Conservation (phyloP, 2,888 invertebrate genomes). For the Cerceris rybyensis region DNA sequence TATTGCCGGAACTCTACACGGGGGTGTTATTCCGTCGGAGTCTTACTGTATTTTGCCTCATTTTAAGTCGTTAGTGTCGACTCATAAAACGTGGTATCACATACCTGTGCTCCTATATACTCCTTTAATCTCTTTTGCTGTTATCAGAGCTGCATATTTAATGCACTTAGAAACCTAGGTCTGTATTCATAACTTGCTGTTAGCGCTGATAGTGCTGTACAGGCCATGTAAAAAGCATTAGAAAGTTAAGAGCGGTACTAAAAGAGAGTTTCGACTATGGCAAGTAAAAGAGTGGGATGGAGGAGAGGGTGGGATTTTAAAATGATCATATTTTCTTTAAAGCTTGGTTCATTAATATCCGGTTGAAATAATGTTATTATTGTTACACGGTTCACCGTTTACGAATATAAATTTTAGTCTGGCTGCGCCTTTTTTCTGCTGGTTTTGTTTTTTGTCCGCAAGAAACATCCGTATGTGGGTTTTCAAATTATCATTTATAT, state of each 20-base stretch:
- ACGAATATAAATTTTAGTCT: background rate
- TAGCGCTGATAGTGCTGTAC: slow-evolving; percentile 62
- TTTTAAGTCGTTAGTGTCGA: slow-evolving; percentile 65
- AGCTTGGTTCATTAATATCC: slow-evolving; percentile 15
- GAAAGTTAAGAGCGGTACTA: slow-evolving; percentile 48
- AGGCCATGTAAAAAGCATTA: slow-evolving; percentile 56
- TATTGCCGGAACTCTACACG: slow-evolving; percentile 38
- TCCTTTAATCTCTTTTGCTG: slow-evolving; percentile 64
- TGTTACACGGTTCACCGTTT: slow-evolving; percentile 2
- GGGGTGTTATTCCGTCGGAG: slow-evolving; percentile 36
- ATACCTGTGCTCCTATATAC: slow-evolving; percentile 22
- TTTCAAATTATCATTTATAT: background rate
- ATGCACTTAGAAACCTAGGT: slow-evolving; percentile 69
- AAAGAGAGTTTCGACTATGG: slow-evolving; percentile 47
- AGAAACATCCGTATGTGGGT: background rate
- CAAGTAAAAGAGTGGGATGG: background rate
- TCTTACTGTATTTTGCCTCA: slow-evolving; percentile 54
- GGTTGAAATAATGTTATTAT: slow-evolving; percentile 27
- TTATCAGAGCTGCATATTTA: slow-evolving; percentile 68
- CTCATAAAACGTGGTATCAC: slow-evolving; percentile 55
- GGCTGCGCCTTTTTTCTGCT: background rate
- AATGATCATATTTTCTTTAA: slow-evolving; percentile 33
- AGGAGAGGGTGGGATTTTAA: background rate
- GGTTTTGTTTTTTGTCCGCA: background rate
- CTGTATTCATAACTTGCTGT: slow-evolving; percentile 68